These are phyloP conservation scores for Hyposoter didymator DNA, from an alignment of 2,888 invertebrate genomes.

Conservation along the genomic window DNA sequence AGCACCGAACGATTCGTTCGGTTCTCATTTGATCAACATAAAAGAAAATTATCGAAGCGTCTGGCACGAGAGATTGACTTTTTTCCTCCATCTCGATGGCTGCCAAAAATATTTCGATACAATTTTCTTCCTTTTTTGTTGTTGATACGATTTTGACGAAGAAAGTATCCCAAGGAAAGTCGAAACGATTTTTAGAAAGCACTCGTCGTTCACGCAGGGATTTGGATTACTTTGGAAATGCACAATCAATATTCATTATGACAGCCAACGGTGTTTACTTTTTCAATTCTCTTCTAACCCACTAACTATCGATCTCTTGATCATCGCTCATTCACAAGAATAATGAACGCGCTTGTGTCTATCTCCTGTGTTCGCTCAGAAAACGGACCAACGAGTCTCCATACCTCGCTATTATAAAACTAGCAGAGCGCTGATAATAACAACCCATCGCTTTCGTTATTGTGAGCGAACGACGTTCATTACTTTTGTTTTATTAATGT, in stretches of 20 bases:
- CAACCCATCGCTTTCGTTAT: neutral
- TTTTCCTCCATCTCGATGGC: neutral
- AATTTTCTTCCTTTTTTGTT: neutral
- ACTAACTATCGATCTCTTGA: conserved; percentile 5
- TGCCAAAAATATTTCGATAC: neutral
- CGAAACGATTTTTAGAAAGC: conserved; percentile 49
- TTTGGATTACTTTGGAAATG: conserved; percentile 4
- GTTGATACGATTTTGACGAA: neutral
- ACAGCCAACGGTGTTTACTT: conserved; percentile 27
- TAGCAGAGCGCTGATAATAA: conserved; percentile 19
- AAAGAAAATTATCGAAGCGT: neutral
- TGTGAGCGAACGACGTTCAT: neutral
- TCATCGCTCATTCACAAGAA: neutral
- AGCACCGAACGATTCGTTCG: neutral
- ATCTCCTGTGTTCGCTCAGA: neutral
- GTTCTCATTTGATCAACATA: neutral
- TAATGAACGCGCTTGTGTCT: neutral
- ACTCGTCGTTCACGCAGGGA: neutral
- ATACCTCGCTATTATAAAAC: conserved; percentile 2
- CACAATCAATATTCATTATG: conserved; percentile 24
- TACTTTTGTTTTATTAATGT: neutral
- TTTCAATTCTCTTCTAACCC: neutral
- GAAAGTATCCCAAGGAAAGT: conserved; percentile 34
- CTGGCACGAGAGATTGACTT: neutral
- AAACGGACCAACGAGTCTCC: neutral